These are phyloP conservation scores for Orientallactaga sibirica DNA, from an alignment of 2,797 vertebrate genomes.

Conservation along the genomic window DNA sequence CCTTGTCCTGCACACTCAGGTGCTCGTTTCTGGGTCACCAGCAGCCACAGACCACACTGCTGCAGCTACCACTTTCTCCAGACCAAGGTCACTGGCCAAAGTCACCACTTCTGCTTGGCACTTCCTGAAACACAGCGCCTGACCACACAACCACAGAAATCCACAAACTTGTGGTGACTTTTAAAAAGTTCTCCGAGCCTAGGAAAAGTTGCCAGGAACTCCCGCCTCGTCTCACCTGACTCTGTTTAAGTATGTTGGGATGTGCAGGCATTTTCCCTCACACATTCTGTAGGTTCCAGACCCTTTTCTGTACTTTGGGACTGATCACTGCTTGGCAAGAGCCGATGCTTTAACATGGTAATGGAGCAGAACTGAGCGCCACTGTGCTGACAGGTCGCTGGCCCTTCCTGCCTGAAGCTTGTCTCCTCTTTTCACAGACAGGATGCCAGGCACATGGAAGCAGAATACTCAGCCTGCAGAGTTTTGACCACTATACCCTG, in stretches of 20 bases:
- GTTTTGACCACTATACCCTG: no score
- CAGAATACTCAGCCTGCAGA: not conserved
- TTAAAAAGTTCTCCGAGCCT: not conserved
- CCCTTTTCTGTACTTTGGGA: not conserved
- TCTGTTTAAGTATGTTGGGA: not conserved
- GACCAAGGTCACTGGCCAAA: slow-evolving; percentile 67
- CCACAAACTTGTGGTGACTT: not conserved
- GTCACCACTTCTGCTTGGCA: slow-evolving; percentile 85
- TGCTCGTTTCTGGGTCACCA: slow-evolving; percentile 32
- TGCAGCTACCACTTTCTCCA: not conserved
- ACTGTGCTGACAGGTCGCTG: not conserved
- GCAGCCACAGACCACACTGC: slow-evolving; percentile 68
- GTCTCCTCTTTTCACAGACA: not conserved
- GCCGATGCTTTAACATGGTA: accelerated
- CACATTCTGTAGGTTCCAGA: accelerated
- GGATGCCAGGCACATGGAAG: not conserved
- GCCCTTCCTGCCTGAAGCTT: not conserved
- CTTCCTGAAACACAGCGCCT: slow-evolving; percentile 83
- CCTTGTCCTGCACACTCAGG: not conserved
- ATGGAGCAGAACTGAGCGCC: accelerated
- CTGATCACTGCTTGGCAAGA: accelerated
- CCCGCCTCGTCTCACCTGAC: not conserved
- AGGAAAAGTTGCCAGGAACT: not conserved
- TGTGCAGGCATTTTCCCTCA: not conserved
- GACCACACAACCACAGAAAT: slow-evolving; percentile 71